Evolutionary conservation across 2,113 vertebrate species (phyloP), one percentile per base, ranked within the genome.

Genomic region (Mesocricetus auratus): DNA sequence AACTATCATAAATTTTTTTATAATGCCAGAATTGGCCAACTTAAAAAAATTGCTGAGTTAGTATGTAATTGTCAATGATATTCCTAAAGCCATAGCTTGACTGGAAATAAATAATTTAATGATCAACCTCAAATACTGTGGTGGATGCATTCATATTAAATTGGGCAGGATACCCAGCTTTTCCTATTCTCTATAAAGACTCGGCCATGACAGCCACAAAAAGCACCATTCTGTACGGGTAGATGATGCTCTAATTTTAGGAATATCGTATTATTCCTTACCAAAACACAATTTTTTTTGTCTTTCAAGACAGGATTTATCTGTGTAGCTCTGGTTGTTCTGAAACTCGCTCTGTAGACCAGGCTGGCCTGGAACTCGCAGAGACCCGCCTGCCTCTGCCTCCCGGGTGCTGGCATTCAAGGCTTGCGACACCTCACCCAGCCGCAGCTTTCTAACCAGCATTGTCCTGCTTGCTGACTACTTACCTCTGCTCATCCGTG

Each of bases 181-280:
- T 47, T 66, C 42, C 83, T 71, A 31, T 66, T 93, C 86, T 96
- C 88, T 82, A 10, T 66, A 56, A 68, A 58, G 78, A 56, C 7
- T 26, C 71, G 75, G n/a, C 26, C 62, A 68, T 5, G 64, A 19
- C 13, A 78, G 17, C 21, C 82, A 68, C n/a, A 13, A 82, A 90
- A 94, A 92, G 4, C 24, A 74, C 87, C 29, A 22, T 53, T 89
- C 56, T 42, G 4, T 45, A 78, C 88, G 31, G 31, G 62, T 42
- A 69, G 81, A 53, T 71, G 15, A 66, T 26, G 78, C 47, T 77
- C 50, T 86, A 89, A 75, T 87, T 92, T 94, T 85, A 91, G 92
- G 64, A 85, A 45, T n/a, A 50, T 33, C 50, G 22, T 8, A 8
- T 50, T 31, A 8, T 75, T 82, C 77, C 62, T n/a, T 19, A 3